A percentile compares a stretch with the other conserved stretches of the same genome.
These are phyloP conservation scores for Aulostomus chinensis DNA, from an alignment of 2,797 vertebrate genomes.

Conservation along the genomic window DNA sequence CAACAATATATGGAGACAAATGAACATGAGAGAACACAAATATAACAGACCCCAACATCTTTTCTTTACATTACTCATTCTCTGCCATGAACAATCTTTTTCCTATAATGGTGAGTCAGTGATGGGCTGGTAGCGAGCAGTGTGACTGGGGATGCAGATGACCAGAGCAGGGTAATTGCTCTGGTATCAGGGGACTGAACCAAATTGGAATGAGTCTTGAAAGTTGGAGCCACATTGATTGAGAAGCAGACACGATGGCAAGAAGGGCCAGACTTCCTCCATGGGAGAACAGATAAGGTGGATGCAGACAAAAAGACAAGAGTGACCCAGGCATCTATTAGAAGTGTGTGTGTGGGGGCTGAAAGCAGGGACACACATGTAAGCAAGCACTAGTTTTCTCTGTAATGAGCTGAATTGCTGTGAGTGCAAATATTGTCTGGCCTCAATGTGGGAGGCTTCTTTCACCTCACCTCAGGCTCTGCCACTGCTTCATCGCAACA, in stretches of 20 bases:
- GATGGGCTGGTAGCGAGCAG: too few relatives aligned
- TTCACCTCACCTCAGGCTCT: too few relatives aligned
- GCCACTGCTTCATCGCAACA: too few relatives aligned
- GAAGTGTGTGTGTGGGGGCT: slow-evolving; percentile 34
- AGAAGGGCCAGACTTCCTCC: slow-evolving; percentile 52
- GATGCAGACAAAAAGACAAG: slow-evolving; percentile 49
- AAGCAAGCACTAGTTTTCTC: slow-evolving; percentile 43
- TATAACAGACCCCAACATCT: too few relatives aligned
- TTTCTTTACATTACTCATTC: too few relatives aligned
- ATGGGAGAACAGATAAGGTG: slow-evolving; percentile 64
- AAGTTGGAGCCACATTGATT: slow-evolving; percentile 64
- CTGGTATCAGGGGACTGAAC: slow-evolving; percentile 58
- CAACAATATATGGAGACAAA: too few relatives aligned
- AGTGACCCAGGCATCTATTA: slow-evolving; percentile 54
- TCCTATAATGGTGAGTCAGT: too few relatives aligned
- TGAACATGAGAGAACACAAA: too few relatives aligned
- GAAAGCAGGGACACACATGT: slow-evolving; percentile 32
- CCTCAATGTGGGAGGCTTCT: slow-evolving; percentile 57
- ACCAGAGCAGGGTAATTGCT: slow-evolving; percentile 73
- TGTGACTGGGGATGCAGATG: slow-evolving; percentile 59
- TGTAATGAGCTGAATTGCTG: too few relatives aligned
- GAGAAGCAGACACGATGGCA: slow-evolving; percentile 52
- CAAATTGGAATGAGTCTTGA: slow-evolving; percentile 73
- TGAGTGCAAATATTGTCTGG: too few relatives aligned
- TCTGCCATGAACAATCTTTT: too few relatives aligned